phyloP scores from a whole-genome alignment of 2,797 vertebrate genomes.

The Nasua narica region DNA sequence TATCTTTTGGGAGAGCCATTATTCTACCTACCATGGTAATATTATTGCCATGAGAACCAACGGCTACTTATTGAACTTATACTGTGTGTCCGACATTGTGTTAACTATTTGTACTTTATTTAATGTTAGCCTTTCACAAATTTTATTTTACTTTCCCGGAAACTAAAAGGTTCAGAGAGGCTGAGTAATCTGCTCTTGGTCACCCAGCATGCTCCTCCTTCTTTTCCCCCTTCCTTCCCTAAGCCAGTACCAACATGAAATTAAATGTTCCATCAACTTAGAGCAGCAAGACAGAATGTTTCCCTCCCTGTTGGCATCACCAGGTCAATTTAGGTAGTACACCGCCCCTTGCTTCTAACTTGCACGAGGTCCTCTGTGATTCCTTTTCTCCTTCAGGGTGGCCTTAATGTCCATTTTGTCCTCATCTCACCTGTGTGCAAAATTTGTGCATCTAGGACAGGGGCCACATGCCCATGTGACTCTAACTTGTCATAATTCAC shows the following conservation, averaged over 20 bases:
- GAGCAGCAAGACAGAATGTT: not conserved
- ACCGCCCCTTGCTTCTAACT: not conserved
- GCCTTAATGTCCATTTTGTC: not conserved
- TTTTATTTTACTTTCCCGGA: not conserved
- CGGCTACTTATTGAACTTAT: not conserved
- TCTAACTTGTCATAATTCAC: not conserved
- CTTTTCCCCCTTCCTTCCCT: not conserved
- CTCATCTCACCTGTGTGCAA: not conserved
- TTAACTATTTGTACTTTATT: not conserved
- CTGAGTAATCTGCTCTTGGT: not conserved
- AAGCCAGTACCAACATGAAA: not conserved
- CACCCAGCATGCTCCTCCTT: not conserved
- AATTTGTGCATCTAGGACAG: not conserved
- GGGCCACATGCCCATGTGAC: not conserved
- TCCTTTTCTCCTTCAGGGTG: not conserved
- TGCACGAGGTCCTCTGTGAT: not conserved
- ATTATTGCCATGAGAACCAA: not conserved
- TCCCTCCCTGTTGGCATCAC: not conserved
- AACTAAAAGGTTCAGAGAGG: not conserved
- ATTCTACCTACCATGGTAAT: not conserved
- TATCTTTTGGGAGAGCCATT: not conserved
- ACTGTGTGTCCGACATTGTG: not conserved
- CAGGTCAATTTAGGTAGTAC: not conserved
- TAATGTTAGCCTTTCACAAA: not conserved
- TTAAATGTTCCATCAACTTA: not conserved